Evolutionary conservation across 2,113 vertebrate genomes (phyloP), one percentile per base, ranked within the genome.

Genomic region (Propithecus coquereli): DNA sequence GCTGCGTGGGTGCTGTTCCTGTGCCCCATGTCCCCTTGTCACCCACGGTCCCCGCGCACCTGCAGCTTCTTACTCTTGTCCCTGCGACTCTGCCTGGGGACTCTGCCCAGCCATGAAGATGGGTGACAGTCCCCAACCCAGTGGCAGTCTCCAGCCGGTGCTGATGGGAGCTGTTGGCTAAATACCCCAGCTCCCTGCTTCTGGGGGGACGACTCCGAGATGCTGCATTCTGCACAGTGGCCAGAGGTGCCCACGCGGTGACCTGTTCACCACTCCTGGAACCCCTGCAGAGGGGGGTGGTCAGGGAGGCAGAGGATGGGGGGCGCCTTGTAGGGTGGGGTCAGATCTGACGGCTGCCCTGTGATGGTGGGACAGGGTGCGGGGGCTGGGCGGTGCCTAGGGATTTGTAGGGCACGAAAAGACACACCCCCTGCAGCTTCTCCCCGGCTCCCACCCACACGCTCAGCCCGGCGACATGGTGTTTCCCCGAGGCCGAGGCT

Each of bases 401-500:
- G 9, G 86, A 59, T 52, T 10, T 16, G 43, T 61, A 74, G 57
- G 30, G 16, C 6, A 13, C 10, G 54, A 14, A 32, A 20, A 3
- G 43, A n/a, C 34, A 1, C 18, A 3, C 52, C 0, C 8, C 66
- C n/a, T 54, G n/a, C 0, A 8, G 32, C 20, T 27, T 83, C 27
- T 57, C 32, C 17, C 1, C 4, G 3, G 20, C 1, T 0, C 5
- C 16, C 17, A 47, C 52, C 40, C 32, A 8, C 10, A 13, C 0
- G 0, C 43, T 77, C 11, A 65, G 22, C 0, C 2, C 5, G 59
- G 11, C 1, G 23, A n/a, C n/a, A n/a, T n/a, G n/a, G n/a, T 59
- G 50, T 52, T 71, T 52, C n/a, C 45, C 17, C 25, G 61, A 71
- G 13, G 3, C 47, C 2, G 0, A 30, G 79, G 87, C 17, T 47